These are phyloP conservation scores for Bucorvus abyssinicus DNA, from an alignment of 2,797 vertebrate genomes.

Conservation along the genomic window DNA sequence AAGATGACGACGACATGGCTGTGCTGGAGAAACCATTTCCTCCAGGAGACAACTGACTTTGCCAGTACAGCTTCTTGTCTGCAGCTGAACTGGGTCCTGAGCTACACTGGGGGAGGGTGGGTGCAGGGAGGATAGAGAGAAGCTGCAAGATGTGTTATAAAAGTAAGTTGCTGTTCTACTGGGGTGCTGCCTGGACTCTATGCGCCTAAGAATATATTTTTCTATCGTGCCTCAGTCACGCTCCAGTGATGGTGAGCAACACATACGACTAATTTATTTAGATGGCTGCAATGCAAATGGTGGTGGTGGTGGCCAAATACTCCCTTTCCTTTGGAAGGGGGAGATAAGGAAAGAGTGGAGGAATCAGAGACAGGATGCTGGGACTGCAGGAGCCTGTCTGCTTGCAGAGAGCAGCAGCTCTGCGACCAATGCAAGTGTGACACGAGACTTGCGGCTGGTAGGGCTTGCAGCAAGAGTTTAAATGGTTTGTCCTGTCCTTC, in stretches of 20 bases:
- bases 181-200: constrained; percentile 23
- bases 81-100: neutral
- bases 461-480: neutral
- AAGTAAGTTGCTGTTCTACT: neutral
- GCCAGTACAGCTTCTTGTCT: neutral
- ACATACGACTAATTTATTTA: constrained; percentile 39
- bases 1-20: constrained; percentile 76
- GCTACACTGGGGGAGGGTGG: neutral
- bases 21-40: constrained; percentile 65
- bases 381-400: neutral
- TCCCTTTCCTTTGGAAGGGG: constrained; percentile 20
- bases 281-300: neutral
- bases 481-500: neutral
- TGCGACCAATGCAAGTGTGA: neutral
- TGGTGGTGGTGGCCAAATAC: neutral
- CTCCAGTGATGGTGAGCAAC: neutral
- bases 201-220: constrained; percentile 42
- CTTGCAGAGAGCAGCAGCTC: neutral
- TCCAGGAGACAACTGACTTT: neutral
- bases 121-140: neutral
- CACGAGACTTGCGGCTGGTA: neutral
- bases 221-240: neutral
- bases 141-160: neutral
- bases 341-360: neutral
- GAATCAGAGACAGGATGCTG: neutral